Evolutionary conservation across 2,888 invertebrate species (phyloP).

Genomic region (Dugesia japonica): DNA sequence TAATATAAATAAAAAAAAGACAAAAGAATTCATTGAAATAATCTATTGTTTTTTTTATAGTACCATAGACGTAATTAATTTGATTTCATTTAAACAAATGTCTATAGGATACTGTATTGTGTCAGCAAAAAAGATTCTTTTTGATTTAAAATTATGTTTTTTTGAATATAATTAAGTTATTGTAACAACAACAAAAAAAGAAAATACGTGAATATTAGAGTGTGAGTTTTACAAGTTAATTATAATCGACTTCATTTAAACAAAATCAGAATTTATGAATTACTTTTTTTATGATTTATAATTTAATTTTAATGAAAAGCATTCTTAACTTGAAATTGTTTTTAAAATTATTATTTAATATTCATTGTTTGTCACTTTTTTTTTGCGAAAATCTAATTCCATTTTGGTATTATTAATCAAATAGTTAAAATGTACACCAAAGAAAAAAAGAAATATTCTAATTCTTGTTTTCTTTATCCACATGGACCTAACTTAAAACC

Average conservation of each 20-base stretch:
- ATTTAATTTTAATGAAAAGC: no score
- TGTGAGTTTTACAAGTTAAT: neutral
- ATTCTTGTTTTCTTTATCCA: neutral
- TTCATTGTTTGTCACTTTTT: no score
- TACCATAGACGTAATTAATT: neutral
- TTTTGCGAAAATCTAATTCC: no score
- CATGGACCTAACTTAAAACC: neutral
- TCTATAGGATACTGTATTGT: neutral
- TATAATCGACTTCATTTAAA: neutral
- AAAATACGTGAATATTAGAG: neutral
- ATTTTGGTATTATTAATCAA: no score
- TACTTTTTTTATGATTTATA: no score
- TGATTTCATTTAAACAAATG: neutral
- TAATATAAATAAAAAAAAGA: neutral
- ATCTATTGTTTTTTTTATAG: neutral
- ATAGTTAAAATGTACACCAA: no score
- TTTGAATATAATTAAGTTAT: neutral
- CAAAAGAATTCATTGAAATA: neutral
- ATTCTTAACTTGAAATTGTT: no score
- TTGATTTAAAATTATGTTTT: neutral
- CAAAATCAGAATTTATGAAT: no score
- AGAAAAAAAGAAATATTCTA: no score
- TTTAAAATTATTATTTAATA: no score
- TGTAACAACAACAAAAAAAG: neutral
- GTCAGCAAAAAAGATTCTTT: no score